Percentiles rank a stretch among this genome's conserved stretches.
phyloP scores from a whole-genome alignment of 2,113 vertebrate genomes.

The Heterotis niloticus region DNA sequence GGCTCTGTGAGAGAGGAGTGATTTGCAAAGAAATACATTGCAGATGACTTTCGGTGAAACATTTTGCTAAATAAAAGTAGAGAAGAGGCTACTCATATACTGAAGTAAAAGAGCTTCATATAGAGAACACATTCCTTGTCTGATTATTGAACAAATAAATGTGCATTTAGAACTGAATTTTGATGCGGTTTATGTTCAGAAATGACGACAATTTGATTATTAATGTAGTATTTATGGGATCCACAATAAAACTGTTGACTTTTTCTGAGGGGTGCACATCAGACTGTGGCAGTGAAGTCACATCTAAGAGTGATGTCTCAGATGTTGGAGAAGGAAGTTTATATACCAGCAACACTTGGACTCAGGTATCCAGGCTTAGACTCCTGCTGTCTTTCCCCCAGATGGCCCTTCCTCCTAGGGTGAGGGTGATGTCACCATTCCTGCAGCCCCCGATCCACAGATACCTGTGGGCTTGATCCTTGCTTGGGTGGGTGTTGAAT shows the following conservation, averaged over 20 bases:
- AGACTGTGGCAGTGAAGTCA: not conserved
- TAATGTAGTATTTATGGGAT: not conserved
- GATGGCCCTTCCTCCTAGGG: not conserved
- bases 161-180: not conserved
- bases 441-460: conserved; percentile 1
- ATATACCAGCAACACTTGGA: not conserved
- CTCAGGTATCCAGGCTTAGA: not conserved
- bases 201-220: conserved; percentile 4
- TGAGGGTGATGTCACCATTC: conserved; percentile 1
- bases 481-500: conserved; percentile 3
- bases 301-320: too few species aligned
- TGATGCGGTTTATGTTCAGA: not conserved
- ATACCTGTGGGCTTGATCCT: not conserved
- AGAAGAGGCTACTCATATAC: not conserved
- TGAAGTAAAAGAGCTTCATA: not conserved
- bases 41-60: conserved; percentile 15
- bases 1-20: conserved; percentile 38
- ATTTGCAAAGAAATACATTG: conserved; percentile 7
- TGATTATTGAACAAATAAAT: not conserved
- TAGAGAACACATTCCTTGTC: not conserved
- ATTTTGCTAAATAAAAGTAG: too few species aligned
- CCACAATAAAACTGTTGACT: not conserved
- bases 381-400: not conserved
- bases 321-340: not conserved
- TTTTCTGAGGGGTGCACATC: not conserved